phyloP scores from a whole-genome alignment of 2,888 invertebrate genomes.

The Caenorhabditis zanzibari region DNA sequence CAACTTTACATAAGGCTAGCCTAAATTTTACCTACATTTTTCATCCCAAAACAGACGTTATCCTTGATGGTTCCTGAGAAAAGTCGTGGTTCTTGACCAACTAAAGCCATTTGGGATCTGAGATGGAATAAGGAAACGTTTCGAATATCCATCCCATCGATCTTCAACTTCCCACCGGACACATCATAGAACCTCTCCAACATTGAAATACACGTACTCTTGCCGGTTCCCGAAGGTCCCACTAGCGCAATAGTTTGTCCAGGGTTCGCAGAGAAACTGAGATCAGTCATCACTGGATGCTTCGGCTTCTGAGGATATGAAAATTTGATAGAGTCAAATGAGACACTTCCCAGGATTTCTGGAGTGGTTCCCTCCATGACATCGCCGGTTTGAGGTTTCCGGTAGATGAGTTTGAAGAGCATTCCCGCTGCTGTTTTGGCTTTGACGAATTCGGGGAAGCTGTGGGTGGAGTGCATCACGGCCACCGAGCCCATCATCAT shows the following conservation, averaged over 20 bases:
- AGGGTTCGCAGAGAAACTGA: slow-evolving; percentile 78
- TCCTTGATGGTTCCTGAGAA: slow-evolving; percentile 86
- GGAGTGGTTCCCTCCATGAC: slow-evolving; percentile 65
- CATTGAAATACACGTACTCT: slow-evolving; percentile 91
- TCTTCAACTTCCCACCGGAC: slow-evolving; percentile 89
- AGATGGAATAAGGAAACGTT: slow-evolving; percentile 86
- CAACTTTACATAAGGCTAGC: no score
- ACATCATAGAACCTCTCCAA: slow-evolving; percentile 92
- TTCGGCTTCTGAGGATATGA: slow-evolving; percentile 83
- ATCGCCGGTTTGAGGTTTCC: slow-evolving; percentile 83
- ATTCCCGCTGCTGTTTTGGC: slow-evolving; percentile 84
- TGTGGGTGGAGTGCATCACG: slow-evolving; percentile 76
- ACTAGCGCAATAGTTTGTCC: slow-evolving; percentile 84
- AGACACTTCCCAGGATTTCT: slow-evolving; percentile 81
- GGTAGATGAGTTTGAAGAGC: slow-evolving; percentile 83
- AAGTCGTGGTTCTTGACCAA: slow-evolving; percentile 75
- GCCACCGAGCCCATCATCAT: slow-evolving; percentile 72
- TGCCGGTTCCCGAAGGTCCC: slow-evolving; percentile 92
- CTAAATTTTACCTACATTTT: slow-evolving; percentile 68
- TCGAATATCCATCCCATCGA: slow-evolving; percentile 75
- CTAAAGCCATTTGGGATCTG: slow-evolving; percentile 75
- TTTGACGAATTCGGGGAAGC: slow-evolving; percentile 84
- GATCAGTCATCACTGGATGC: slow-evolving; percentile 80
- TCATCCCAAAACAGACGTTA: slow-evolving; percentile 92
- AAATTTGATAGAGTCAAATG: slow-evolving; percentile 83